Base-by-base conservation (phyloP, 2,797 vertebrate genomes). In the Hydrolagus colliei region DNA sequence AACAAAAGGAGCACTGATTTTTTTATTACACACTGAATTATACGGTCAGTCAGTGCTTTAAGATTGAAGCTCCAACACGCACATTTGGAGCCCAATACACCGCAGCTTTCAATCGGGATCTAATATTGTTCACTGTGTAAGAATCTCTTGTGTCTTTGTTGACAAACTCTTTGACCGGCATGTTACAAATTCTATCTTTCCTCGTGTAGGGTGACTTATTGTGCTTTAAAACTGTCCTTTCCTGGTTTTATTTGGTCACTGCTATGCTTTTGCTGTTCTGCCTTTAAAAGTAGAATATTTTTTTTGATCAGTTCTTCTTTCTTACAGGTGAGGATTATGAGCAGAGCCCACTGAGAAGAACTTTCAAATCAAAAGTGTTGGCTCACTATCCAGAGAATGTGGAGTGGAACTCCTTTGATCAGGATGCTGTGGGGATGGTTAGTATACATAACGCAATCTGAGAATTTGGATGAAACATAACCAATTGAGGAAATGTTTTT, bases 341-440 rank as follows among this genome's bases (percentile, higher is more conserved):
- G 93, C 97, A 98, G 95, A 99, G 97, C 92, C 98, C 98, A 0
- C 89, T 99, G 90, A 94, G 97, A 91, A 95, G 98, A 93, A 98
- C 97, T 89, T 99, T 99, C 91, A 99, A 99, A 91, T 99, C 98
- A 90, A 99, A 99, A 93, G 98, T 99, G 91, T 94, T 99, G 89
- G 97, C 97, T 89, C 97, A 97, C 89, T 99, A 97, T 93, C 98
- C 98, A 72, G 97, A 98, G 87, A 99, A 98, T 91, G 97, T 98
- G 86, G 98, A 99, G 91, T 99, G 98, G 98, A 99, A 96, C 92
- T 97, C 97, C 20, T 99, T 99, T 92, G 98, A 99, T 92, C 98
- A 99, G 92, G 98, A 99, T 95, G 98, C 98, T 73, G 98, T 99
- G 89, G 98, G 98, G 94, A 99, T 99, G 98, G 98, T 99, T 92